Percentiles rank a stretch among this genome's conserved stretches.
Evolutionary conservation across 2,888 invertebrate genomes (phyloP).

Genomic region (Heliconius ethilla): DNA sequence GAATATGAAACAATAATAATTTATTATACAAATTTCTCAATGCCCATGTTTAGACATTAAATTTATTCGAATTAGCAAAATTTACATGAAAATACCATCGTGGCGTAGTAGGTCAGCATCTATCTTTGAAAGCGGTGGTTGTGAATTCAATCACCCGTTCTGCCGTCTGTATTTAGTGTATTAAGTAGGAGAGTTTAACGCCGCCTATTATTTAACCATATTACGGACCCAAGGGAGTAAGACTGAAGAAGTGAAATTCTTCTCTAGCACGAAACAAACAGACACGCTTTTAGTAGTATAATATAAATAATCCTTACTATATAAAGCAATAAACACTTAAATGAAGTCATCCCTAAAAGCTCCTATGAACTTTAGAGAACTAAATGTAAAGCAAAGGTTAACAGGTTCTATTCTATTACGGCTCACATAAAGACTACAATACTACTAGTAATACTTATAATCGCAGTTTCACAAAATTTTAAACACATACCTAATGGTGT

Average conservation of each 20-base stretch:
- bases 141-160: not conserved
- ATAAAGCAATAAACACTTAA: conserved; percentile 30
- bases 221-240: not conserved
- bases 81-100: not conserved
- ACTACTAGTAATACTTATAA: not conserved
- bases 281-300: not conserved
- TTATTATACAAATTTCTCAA: not conserved
- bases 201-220: no score
- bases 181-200: not conserved
- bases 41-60: not conserved
- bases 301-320: not conserved
- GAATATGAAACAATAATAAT: not conserved
- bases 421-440: not conserved
- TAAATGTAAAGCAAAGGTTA: conserved; percentile 31
- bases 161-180: not conserved
- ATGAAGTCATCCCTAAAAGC: conserved; percentile 33
- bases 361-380: conserved; percentile 24
- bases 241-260: not conserved
- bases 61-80: not conserved
- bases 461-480: not conserved
- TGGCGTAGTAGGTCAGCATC: not conserved
- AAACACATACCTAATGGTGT: not conserved
- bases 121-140: not conserved
- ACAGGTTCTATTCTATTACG: conserved; percentile 10
- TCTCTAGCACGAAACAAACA: not conserved